A percentile compares a stretch with the other conserved stretches of the same genome.
Conservation (phyloP, 2,797 vertebrate species). For the Anguilla obscura region DNA sequence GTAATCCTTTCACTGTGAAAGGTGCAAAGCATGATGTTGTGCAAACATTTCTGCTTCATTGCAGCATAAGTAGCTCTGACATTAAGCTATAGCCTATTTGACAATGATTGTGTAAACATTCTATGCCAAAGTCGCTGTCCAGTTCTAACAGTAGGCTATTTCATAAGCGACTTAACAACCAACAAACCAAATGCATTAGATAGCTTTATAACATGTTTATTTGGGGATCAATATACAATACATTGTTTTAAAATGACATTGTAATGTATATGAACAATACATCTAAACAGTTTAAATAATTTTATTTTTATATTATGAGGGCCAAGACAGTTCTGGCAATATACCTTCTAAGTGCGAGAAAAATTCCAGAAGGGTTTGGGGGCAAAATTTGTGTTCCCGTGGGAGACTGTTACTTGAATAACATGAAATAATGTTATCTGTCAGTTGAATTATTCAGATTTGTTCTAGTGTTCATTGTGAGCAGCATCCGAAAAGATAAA, state of each 20-base stretch:
- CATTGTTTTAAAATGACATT: not conserved
- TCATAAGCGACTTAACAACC: not conserved
- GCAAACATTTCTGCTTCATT: not conserved
- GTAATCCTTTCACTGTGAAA: not conserved
- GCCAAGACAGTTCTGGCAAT: not conserved
- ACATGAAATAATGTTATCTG: not conserved
- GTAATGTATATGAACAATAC: slow-evolving; percentile 1
- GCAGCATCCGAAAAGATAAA: not conserved
- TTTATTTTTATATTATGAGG: not conserved
- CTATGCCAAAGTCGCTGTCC: not conserved
- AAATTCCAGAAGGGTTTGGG: not conserved
- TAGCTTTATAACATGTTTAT: not conserved
- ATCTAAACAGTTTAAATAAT: not conserved
- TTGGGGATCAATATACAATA: slow-evolving; percentile 3
- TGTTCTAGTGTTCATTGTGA: slow-evolving; percentile 1
- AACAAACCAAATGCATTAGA: not conserved
- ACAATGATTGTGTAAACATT: not conserved
- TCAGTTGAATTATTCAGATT: not conserved
- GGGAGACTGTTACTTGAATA: not conserved
- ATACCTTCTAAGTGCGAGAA: not conserved
- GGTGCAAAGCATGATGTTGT: not conserved
- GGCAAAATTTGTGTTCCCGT: not conserved
- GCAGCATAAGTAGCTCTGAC: not conserved
- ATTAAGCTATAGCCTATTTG: not conserved
- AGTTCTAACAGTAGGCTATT: slow-evolving; percentile 2